Evolutionary conservation across 2,113 vertebrate species (phyloP), one percentile per base, ranked within the genome.

Genomic region (Syrrhaptes paradoxus): DNA sequence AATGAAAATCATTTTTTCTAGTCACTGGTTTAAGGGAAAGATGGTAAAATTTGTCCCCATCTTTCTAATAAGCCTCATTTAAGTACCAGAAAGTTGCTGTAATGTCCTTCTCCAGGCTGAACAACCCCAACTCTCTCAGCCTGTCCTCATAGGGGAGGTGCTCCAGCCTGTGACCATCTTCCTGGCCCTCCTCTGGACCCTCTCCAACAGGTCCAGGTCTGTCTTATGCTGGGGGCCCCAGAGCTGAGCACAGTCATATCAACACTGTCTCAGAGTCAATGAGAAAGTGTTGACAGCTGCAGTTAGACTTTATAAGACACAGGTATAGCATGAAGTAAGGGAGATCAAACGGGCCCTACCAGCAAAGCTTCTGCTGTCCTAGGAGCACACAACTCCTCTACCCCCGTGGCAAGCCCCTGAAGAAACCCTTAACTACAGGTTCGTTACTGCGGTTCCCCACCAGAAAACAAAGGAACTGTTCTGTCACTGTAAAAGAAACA

Each of bases 401-500:
- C 52, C 21, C 2, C 31, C 51, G 43, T 3, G 22, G 76, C 13
- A 57, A 46, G 67, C 18, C 52, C 45, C 43, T 38, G 22, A 65
- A 65, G 29, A 83, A 90, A 72, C 6, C 4, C n/a, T 55, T 70
- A 85, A 85, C 26, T 63, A 90, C 48, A 85, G 43, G 31, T 52
- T 93, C 0, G 0, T 86, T 86, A 71, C 31, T 3, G 0, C 2
- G 0, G 26, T 9, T 92, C 20, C 63, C 49, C 61, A 71, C 51
- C 8, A 89, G 74, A 83, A 95, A 95, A 91, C 59, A 95, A 91
- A 85, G 38, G 19, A 66, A 78, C 11, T 4, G 7, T 81, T 79
- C 70, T 49, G n/a, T 79, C 41, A 19, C 41, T 79, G 46, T 89
- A 61, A 91, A 88, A 85, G 55, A 62, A 90, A 80, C 16, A 32